Percentiles rank a stretch among this genome's conserved stretches.
These are phyloP conservation scores for Cossypha heuglini DNA, from an alignment of 2,797 vertebrate genomes.

Conservation along the genomic window DNA sequence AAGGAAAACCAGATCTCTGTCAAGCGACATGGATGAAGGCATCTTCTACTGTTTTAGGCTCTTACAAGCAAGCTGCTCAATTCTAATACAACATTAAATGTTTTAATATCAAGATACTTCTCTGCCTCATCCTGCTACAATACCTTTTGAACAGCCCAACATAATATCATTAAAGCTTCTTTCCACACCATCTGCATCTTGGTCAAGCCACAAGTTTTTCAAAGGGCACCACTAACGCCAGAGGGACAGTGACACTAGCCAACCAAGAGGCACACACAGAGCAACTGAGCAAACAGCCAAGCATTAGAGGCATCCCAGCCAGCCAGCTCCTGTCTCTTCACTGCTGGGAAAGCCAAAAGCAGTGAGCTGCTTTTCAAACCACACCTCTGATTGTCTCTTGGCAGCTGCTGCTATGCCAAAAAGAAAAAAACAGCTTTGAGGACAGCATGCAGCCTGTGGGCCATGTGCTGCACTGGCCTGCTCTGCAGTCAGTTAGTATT, in stretches of 20 bases:
- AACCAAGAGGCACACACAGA: not conserved
- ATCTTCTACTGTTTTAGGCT: not conserved
- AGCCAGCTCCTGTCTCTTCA: not conserved
- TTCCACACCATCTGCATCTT: not conserved
- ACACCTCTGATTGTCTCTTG: constrained; percentile 1
- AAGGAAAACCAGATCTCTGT: not conserved
- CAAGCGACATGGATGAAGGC: not conserved
- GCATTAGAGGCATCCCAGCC: not conserved
- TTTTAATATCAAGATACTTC: not conserved
- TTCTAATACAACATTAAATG: not conserved
- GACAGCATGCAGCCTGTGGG: not conserved
- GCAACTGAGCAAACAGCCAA: not conserved
- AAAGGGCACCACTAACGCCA: not conserved
- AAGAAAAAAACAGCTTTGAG: not conserved
- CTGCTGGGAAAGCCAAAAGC: not conserved
- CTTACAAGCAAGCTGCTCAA: not conserved
- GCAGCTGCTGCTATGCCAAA: not conserved
- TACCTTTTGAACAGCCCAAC: not conserved
- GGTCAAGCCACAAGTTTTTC: not conserved
- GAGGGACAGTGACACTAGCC: not conserved
- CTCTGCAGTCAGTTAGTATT: not conserved
- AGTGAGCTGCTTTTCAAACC: not conserved
- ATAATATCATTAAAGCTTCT: not conserved
- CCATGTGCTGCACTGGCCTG: not conserved
- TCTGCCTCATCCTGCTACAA: not conserved